phyloP scores from a whole-genome alignment of 1,140 invertebrate species.

The Drosophila jambulina region DNA sequence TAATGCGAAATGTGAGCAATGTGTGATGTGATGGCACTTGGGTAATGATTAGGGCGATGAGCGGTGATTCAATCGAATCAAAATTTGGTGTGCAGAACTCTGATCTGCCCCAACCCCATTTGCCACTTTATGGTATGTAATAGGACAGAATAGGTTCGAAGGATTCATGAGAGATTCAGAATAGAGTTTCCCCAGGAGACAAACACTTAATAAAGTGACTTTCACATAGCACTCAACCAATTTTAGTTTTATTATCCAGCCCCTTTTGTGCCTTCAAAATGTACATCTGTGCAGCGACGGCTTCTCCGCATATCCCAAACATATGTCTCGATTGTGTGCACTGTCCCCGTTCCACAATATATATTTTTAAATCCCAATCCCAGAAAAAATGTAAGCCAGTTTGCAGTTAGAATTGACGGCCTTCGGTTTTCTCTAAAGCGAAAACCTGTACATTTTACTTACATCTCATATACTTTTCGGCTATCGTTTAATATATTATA shows the following conservation, averaged over 20 bases:
- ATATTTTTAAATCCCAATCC: conserved; percentile 15
- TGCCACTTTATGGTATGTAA: conserved; percentile 4
- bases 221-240: conserved; percentile 70
- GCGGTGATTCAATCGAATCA: conserved; percentile 59
- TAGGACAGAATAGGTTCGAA: conserved; percentile 1
- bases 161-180: conserved; percentile 2
- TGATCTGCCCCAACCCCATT: conserved; percentile 10
- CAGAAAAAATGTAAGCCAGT: conserved; percentile 23
- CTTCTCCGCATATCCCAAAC: conserved; percentile 57
- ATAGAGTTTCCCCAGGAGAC: conserved; percentile 55
- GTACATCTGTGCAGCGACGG: conserved; percentile 25
- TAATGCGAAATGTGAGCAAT: conserved; percentile 74
- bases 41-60: conserved; percentile 64
- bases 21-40: conserved; percentile 70
- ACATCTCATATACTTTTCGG: neutral
- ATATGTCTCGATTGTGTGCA: conserved; percentile 82
- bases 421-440: neutral
- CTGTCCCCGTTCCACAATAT: conserved; percentile 42
- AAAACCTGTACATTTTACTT: conserved; percentile 16
- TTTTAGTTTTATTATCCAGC: conserved; percentile 40
- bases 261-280: conserved; percentile 24
- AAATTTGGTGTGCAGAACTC: conserved; percentile 19
- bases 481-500: neutral
- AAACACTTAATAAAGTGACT: conserved; percentile 80
- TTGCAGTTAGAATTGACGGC: conserved; percentile 19